Conservation (phyloP, 1,140 invertebrate species). For the Panagrolaimus sp. region DNA sequence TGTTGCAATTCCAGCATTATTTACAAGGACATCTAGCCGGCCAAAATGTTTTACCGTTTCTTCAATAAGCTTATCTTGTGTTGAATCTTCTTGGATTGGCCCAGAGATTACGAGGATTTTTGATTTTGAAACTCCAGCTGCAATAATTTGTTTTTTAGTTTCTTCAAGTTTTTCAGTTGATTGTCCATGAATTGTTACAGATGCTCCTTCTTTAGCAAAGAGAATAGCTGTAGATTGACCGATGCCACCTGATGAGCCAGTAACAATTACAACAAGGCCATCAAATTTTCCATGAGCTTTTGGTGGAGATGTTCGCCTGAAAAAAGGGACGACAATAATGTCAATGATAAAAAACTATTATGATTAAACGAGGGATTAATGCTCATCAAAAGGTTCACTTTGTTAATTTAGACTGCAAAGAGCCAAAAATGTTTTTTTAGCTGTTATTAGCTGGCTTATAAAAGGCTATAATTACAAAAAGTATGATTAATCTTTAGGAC, state of each 20-base stretch:
- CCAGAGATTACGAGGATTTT: slow-evolving; percentile 22
- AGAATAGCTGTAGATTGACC: slow-evolving; percentile 71
- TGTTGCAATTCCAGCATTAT: slow-evolving; percentile 32
- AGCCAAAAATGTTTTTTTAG: too few species aligned
- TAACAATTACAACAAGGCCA: slow-evolving; percentile 41
- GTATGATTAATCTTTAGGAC: too few species aligned
- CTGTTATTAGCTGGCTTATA: too few species aligned
- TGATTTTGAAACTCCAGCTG: slow-evolving; percentile 13
- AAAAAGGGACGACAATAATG: too few species aligned
- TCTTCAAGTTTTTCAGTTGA: slow-evolving; percentile 14
- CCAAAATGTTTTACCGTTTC: slow-evolving; percentile 45
- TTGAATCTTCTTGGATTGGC: slow-evolving; percentile 19
- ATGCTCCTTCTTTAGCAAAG: slow-evolving; percentile 69
- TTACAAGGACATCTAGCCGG: slow-evolving; percentile 40
- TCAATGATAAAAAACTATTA: too few species aligned
- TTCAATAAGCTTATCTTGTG: slow-evolving; percentile 24
- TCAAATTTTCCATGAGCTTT: too few species aligned
- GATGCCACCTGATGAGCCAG: slow-evolving; percentile 74
- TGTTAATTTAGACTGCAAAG: too few species aligned
- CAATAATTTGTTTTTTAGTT: slow-evolving; percentile 18
- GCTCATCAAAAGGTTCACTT: too few species aligned
- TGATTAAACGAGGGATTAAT: too few species aligned
- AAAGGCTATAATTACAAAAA: too few species aligned
- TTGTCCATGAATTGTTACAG: slow-evolving; percentile 67
- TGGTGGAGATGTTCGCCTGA: too few species aligned